phyloP scores from a whole-genome alignment of 1,140 invertebrate species.

The Epicauta chinensis region DNA sequence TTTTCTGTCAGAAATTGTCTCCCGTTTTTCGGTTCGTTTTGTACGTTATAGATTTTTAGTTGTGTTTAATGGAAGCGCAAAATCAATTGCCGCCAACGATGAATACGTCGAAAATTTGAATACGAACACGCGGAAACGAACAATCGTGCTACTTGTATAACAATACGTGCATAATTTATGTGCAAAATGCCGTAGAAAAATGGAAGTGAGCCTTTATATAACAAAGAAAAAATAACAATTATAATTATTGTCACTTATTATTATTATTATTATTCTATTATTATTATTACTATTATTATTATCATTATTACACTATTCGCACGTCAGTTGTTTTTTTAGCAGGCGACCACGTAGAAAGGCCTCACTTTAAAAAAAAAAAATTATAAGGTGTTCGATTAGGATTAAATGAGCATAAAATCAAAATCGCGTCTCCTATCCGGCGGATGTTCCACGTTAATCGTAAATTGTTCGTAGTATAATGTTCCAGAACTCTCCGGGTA shows the following conservation, averaged over 20 bases:
- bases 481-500: slow-evolving; percentile 38
- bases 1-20: neutral
- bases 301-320: slow-evolving; percentile 5
- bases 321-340: slow-evolving; percentile 16
- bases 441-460: slow-evolving; percentile 38
- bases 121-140: slow-evolving; percentile 30
- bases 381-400: slow-evolving; percentile 25
- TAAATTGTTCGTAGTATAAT: slow-evolving; percentile 40
- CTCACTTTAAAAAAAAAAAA: slow-evolving; percentile 15
- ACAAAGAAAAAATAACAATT: neutral
- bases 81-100: slow-evolving; percentile 15
- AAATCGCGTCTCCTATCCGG: slow-evolving; percentile 35
- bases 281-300: no score
- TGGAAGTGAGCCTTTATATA: slow-evolving; percentile 31
- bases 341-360: slow-evolving; percentile 17
- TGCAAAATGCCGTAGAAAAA: slow-evolving; percentile 27
- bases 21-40: no score
- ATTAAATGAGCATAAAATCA: slow-evolving; percentile 43
- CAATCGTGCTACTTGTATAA: slow-evolving; percentile 33
- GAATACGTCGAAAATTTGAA: slow-evolving; percentile 25
- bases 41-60: no score
- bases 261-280: no score
- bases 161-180: slow-evolving; percentile 36
- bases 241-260: slow-evolving; percentile 1
- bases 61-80: no score